Base-by-base conservation (phyloP, 2,888 invertebrate genomes). In the Clistopyga incitator region DNA sequence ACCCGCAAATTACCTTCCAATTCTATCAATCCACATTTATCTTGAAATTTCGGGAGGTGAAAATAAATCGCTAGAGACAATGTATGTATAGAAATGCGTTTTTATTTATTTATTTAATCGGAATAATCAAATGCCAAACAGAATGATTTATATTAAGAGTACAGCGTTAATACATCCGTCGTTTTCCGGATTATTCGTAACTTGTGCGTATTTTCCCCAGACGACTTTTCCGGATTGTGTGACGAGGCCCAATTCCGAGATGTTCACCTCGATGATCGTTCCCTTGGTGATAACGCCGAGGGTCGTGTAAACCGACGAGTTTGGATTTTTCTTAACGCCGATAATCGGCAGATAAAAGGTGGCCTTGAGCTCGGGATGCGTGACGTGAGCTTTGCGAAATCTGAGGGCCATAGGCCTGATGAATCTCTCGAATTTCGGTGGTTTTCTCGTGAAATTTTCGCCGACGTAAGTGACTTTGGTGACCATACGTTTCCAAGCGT, bases 141-240 rank as follows among this genome's bases (percentile, higher is more conserved):
- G 54, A 82, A 56, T n/a, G 54, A 75, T 34, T 81, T 95, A 99
- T 86, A 99, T 98, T 93, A 99, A 95, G 84, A 99, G 95, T 83
- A 99, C 98, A 92, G 99, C 99, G 95, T 99, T 99, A 82, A 99
- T 99, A 92, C 99, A 99, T 20, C 99, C 99, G 95, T 99, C 99
- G 94, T 99, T 99, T 94, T 99, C 99, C 0, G 99, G 99, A 94
- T 99, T 98, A 94, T 99, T 99, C 0, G 99, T 99, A 20, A 99
- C 99, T 94, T 99, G 99, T 0, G 99, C 99, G 93, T 98, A 99
- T 95, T 99, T 99, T 81, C 99, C 99, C 99, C 99, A 99, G 0
- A 99, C 98, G 67, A 99, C 99, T 95, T 99, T 99, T 82, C 99
- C 99, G 10, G 98, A 97, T 93, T 99, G 99, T 0, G 99, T 99